A percentile compares a stretch with the other conserved stretches of the same genome.
phyloP scores from a whole-genome alignment of 2,888 invertebrate species.

The Thumatha senex region DNA sequence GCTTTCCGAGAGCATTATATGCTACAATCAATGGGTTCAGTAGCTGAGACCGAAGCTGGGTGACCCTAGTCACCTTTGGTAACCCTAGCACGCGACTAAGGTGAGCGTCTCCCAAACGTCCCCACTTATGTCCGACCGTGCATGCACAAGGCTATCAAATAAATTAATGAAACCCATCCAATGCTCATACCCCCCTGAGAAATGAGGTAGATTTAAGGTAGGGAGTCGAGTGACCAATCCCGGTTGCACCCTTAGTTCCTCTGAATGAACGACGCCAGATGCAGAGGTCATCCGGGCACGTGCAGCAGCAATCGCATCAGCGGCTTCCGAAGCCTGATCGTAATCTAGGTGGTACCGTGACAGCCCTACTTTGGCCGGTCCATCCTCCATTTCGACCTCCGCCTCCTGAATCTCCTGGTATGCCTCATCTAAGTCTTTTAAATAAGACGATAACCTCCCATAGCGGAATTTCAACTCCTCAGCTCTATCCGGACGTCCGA shows the following conservation, averaged over 20 bases:
- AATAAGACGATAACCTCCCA: not conserved
- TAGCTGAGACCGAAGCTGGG: not conserved
- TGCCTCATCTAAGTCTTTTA: not conserved
- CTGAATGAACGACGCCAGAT: not conserved
- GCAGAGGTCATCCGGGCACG: not conserved
- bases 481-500: not conserved
- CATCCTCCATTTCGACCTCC: not conserved
- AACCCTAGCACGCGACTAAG: not conserved
- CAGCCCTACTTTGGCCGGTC: not conserved
- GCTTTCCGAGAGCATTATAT: not conserved
- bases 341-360: not conserved
- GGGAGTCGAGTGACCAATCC: not conserved
- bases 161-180: not conserved
- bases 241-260: not conserved
- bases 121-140: not conserved
- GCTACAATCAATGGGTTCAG: not conserved
- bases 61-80: slow-evolving; percentile 1
- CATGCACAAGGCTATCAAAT: not conserved
- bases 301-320: not conserved
- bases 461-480: not conserved
- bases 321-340: not conserved
- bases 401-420: not conserved
- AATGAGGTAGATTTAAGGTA: not conserved
- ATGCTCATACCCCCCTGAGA: not conserved
- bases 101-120: slow-evolving; percentile 1